phyloP scores from a whole-genome alignment of 2,113 vertebrate species.

The Sylvietta virens region DNA sequence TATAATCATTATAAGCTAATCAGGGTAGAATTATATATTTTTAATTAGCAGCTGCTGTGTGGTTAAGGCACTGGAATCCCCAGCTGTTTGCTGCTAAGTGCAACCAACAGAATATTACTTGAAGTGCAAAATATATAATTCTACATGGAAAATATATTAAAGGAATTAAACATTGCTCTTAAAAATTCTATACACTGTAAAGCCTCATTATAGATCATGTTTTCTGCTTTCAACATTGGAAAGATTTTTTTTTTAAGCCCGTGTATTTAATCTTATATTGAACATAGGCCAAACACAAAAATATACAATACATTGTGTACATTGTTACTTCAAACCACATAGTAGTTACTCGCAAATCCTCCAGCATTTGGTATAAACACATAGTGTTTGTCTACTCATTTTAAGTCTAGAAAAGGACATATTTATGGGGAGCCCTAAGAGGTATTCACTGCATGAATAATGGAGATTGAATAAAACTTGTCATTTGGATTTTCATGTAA shows the following conservation, averaged over 20 bases:
- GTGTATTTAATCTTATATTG: neutral
- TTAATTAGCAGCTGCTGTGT: slow-evolving; percentile 62
- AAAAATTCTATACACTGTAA: neutral
- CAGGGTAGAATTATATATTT: slow-evolving; percentile 42
- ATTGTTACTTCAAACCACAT: slow-evolving; percentile 36
- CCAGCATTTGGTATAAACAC: slow-evolving; percentile 26
- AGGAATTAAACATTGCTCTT: neutral
- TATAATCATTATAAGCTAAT: slow-evolving; percentile 54
- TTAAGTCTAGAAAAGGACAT: slow-evolving; percentile 13
- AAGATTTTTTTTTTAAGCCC: neutral
- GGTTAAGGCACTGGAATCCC: slow-evolving; percentile 9
- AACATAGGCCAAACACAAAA: neutral
- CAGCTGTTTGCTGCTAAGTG: slow-evolving; percentile 49
- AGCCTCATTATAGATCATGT: neutral
- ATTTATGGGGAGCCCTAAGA: slow-evolving; percentile 24
- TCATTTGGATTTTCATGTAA: slow-evolving; percentile 14
- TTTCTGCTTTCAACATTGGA: neutral
- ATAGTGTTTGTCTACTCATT: slow-evolving; percentile 8
- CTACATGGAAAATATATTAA: neutral
- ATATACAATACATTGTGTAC: neutral
- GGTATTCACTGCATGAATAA: slow-evolving; percentile 2
- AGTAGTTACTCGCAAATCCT: slow-evolving; percentile 10
- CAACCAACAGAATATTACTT: slow-evolving; percentile 15
- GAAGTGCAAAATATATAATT: neutral
- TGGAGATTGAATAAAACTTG: neutral